These are phyloP conservation scores for Drosophila sucinea DNA, from an alignment of 1,140 invertebrate species.

Conservation along the genomic window DNA sequence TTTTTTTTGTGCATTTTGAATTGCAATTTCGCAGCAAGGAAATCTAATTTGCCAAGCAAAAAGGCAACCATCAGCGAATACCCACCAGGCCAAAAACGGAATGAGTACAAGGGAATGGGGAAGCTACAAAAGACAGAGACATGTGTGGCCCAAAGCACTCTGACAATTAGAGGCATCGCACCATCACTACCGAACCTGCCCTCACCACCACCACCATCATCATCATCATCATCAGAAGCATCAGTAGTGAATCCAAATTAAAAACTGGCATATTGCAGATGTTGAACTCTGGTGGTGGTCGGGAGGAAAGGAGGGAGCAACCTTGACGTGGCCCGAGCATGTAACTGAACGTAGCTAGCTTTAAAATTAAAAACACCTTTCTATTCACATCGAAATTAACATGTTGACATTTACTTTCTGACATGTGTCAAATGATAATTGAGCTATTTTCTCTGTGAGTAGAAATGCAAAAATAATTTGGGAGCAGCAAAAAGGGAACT, in stretches of 20 bases:
- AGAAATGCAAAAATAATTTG: background rate
- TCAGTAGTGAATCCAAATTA: slow-evolving; percentile 38
- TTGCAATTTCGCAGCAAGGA: slow-evolving; percentile 59
- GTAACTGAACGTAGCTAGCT: slow-evolving; percentile 2
- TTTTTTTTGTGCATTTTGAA: slow-evolving; percentile 43
- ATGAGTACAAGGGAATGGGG: slow-evolving; percentile 1
- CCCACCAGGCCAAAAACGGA: slow-evolving; percentile 5
- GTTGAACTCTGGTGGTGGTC: background rate
- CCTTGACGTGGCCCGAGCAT: slow-evolving; percentile 29
- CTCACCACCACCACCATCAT: background rate
- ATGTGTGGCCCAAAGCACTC: slow-evolving; percentile 34
- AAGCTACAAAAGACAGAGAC: slow-evolving; percentile 8
- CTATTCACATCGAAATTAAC: slow-evolving; percentile 26
- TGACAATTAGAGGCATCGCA: slow-evolving; percentile 52
- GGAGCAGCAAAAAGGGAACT: background rate
- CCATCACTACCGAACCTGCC: background rate
- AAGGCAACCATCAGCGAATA: slow-evolving; percentile 24
- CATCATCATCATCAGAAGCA: background rate
- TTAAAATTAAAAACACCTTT: slow-evolving; percentile 37
- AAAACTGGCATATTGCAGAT: slow-evolving; percentile 49
- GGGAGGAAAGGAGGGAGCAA: slow-evolving; percentile 3
- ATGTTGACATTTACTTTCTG: slow-evolving; percentile 21
- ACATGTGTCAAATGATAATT: slow-evolving; percentile 53
- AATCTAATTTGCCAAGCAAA: slow-evolving; percentile 57
- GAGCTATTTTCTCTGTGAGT: slow-evolving; percentile 1